Conservation (phyloP, 2,113 vertebrate species). For the Scomber scombrus region DNA sequence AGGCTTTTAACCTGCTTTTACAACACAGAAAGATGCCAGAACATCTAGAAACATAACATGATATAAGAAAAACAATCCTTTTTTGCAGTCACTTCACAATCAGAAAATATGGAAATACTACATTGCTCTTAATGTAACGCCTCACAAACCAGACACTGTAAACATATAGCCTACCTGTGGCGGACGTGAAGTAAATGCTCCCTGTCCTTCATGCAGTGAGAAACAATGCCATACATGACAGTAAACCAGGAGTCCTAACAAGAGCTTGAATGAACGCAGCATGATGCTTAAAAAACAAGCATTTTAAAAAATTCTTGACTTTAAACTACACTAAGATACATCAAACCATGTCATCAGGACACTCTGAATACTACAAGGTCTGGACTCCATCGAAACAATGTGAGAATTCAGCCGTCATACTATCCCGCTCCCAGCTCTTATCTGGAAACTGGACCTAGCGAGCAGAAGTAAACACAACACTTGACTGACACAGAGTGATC, state of each 20-base stretch:
- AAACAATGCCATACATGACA: slow-evolving; percentile 66
- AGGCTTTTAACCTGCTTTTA: too few species aligned
- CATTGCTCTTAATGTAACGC: neutral
- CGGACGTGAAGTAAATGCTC: slow-evolving; percentile 66
- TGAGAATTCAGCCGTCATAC: slow-evolving; percentile 12
- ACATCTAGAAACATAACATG: accelerated
- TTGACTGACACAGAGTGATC: neutral
- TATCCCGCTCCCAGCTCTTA: slow-evolving; percentile 39
- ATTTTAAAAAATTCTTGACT: neutral
- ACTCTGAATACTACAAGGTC: neutral
- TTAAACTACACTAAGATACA: neutral
- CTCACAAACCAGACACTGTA: neutral
- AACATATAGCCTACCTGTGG: slow-evolving; percentile 71
- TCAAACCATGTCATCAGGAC: neutral
- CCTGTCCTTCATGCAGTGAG: slow-evolving; percentile 50
- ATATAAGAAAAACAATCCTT: too few species aligned
- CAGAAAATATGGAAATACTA: neutral
- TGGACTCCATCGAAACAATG: slow-evolving; percentile 28
- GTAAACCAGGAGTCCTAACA: slow-evolving; percentile 26
- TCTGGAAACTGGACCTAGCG: slow-evolving; percentile 59
- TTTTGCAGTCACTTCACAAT: neutral
- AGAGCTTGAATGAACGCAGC: slow-evolving; percentile 28
- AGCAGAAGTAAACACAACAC: slow-evolving; percentile 30
- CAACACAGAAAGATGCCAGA: too few species aligned
- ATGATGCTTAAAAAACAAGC: slow-evolving; percentile 4